Evolutionary conservation across 2,113 vertebrate species (phyloP), one percentile per base, ranked within the genome.

Genomic region (Arenaria interpres): DNA sequence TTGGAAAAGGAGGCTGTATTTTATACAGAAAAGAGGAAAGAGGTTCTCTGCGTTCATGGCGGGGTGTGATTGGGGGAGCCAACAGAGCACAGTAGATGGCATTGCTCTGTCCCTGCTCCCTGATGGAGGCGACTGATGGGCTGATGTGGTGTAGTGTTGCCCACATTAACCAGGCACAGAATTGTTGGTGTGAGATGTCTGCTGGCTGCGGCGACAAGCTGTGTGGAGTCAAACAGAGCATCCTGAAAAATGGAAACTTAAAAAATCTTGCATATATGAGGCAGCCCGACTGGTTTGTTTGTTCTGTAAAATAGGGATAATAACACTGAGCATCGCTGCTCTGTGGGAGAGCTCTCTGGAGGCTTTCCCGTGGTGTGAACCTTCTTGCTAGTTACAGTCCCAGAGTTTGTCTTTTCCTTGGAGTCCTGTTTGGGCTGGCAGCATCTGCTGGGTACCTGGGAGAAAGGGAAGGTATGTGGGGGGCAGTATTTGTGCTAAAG

Each of bases 271-370:
- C 4, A 2, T 13, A 7, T 6, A 0, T 1, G 12, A 63, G 25
- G 32, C 41, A 66, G 21, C 27, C 35, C 1, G 4, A 18, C 60
- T 71, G 51, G 16, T 62, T 66, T 22, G 30, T 73, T 83, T 88
- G 12, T 41, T 35, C 64, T 71, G 28, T 56, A 51, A 24, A 59
- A 63, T 0, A 41, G 41, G 43, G 43, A 24, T 85, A 17, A 23
- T 7, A 33, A n/a, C 0, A 0, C 39, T 33, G 43, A 39, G 18
- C 0, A 0, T 46, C 32, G 24, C 63, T 1, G 3, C 30, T 90
- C 23, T 45, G 20, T 46, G n/a, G 1, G 1, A 17, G 51, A 91
- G 39, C 28, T 56, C 85, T 69, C 3, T 0, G 0, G 5, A 51
- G 67, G 27, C 30, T 66, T 88, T 51, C 67, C 57, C 12, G 50